A percentile compares a stretch with the other conserved stretches of the same genome.
phyloP scores from a whole-genome alignment of 2,113 vertebrate genomes.

The Melospiza melodia region DNA sequence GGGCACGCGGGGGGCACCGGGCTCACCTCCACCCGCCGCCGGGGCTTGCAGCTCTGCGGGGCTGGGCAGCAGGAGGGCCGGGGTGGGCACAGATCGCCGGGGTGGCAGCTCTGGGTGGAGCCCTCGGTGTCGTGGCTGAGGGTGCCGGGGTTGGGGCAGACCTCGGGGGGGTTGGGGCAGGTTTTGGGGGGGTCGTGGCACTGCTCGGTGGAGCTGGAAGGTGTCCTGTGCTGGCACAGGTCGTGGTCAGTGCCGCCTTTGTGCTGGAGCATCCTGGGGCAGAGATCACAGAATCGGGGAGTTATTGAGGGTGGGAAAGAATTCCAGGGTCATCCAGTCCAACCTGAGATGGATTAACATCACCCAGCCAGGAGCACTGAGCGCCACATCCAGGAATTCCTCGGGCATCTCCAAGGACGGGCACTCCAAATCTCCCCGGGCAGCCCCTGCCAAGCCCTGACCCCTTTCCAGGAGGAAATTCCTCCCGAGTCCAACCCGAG shows the following conservation, averaged over 20 bases:
- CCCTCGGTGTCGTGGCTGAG: constrained; percentile 27
- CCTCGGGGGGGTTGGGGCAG: background rate
- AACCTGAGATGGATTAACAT: fast-evolving
- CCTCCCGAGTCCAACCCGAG: fast-evolving
- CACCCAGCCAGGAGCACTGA: background rate
- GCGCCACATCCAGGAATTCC: background rate
- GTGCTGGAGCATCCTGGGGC: background rate
- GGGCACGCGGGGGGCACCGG: background rate
- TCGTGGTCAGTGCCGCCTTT: background rate
- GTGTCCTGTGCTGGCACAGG: background rate
- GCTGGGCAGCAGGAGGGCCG: background rate
- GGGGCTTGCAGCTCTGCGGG: constrained; percentile 16
- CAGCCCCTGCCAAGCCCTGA: background rate
- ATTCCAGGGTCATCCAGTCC: fast-evolving
- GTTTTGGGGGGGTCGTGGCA: background rate
- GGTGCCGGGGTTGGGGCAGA: background rate
- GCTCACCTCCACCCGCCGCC: constrained; percentile 41
- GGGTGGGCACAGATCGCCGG: background rate
- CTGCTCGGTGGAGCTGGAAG: fast-evolving
- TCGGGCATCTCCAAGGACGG: background rate
- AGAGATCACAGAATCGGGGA: background rate
- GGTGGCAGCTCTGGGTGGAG: constrained; percentile 28
- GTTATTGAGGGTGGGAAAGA: background rate
- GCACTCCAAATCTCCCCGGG: fast-evolving
- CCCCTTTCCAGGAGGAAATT: background rate